A percentile compares a stretch with the other conserved stretches of the same genome.
Evolutionary conservation across 2,797 vertebrate genomes (phyloP).

Genomic region (Intellagama lesueurii): DNA sequence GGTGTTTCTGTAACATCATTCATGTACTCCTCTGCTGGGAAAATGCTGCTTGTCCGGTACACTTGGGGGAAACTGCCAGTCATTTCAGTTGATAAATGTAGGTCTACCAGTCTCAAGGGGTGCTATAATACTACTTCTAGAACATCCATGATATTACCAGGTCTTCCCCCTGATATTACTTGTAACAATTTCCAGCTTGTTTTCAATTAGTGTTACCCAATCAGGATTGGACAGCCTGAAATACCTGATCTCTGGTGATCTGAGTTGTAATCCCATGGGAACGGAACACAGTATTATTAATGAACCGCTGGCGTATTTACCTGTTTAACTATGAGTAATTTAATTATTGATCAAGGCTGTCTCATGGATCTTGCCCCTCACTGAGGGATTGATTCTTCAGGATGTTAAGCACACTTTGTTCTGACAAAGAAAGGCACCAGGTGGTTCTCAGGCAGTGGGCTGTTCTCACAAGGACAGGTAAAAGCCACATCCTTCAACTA

Average conservation of each 20-base stretch:
- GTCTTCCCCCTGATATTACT: conserved; percentile 61
- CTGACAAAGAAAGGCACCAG: background rate
- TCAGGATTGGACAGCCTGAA: conserved; percentile 56
- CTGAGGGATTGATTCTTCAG: conserved; percentile 24
- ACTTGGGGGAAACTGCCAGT: background rate
- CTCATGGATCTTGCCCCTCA: conserved; percentile 27
- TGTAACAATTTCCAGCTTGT: conserved; percentile 69
- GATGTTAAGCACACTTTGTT: conserved; percentile 26
- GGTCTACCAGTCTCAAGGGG: conserved; percentile 40
- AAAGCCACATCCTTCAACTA: background rate
- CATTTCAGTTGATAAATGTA: conserved; percentile 39
- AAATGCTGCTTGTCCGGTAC: background rate
- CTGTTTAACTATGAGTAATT: conserved; percentile 71
- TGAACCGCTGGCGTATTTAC: conserved; percentile 71
- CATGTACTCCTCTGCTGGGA: background rate
- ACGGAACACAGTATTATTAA: conserved; percentile 56
- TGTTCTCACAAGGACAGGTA: background rate
- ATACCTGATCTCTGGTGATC: conserved; percentile 62
- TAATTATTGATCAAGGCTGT: conserved; percentile 61
- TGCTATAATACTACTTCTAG: conserved; percentile 37
- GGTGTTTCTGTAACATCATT: background rate
- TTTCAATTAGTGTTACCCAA: conserved; percentile 64
- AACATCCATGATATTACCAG: conserved; percentile 56
- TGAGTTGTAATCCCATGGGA: conserved; percentile 63
- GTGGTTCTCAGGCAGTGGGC: background rate